These are phyloP conservation scores for Drosophila paramelanica DNA, from an alignment of 2,888 invertebrate genomes.

Conservation along the genomic window DNA sequence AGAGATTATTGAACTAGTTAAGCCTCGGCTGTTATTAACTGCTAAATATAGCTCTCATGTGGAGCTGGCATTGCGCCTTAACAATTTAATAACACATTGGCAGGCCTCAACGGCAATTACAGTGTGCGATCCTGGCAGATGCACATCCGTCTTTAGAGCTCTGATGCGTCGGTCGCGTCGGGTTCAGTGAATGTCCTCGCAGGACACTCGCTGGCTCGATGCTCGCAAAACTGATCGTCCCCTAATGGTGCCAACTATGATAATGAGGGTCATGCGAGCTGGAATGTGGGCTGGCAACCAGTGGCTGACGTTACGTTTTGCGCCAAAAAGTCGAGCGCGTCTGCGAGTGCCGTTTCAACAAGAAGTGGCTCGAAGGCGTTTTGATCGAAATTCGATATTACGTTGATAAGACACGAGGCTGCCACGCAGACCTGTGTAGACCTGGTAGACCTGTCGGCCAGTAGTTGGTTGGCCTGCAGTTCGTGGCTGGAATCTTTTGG, in stretches of 20 bases:
- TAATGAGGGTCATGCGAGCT: slow-evolving; percentile 83
- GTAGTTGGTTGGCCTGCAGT: not conserved
- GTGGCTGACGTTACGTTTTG: slow-evolving; percentile 55
- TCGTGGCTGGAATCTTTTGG: slow-evolving; percentile 60
- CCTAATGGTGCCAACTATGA: slow-evolving; percentile 84
- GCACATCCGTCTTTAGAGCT: slow-evolving; percentile 59
- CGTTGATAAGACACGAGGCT: slow-evolving; percentile 81
- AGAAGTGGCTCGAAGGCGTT: slow-evolving; percentile 80
- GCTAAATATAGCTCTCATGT: slow-evolving; percentile 64
- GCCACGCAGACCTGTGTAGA: slow-evolving; percentile 38
- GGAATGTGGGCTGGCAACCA: slow-evolving; percentile 68
- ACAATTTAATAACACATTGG: slow-evolving; percentile 75
- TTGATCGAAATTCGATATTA: slow-evolving; percentile 85
- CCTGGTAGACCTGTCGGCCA: slow-evolving; percentile 2
- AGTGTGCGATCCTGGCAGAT: slow-evolving; percentile 68
- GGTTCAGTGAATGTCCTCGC: slow-evolving; percentile 10
- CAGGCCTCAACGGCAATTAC: slow-evolving; percentile 73
- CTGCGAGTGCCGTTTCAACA: slow-evolving; percentile 38
- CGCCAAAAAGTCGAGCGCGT: slow-evolving; percentile 69
- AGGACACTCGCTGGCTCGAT: not conserved
- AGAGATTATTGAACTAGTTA: slow-evolving; percentile 39
- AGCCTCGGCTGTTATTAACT: slow-evolving; percentile 72
- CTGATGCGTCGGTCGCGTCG: slow-evolving; percentile 53
- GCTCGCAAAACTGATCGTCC: slow-evolving; percentile 67
- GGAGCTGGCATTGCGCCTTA: slow-evolving; percentile 72